Evolutionary conservation across 2,888 invertebrate species (phyloP).

Genomic region (Chrysotoxum bicinctum): DNA sequence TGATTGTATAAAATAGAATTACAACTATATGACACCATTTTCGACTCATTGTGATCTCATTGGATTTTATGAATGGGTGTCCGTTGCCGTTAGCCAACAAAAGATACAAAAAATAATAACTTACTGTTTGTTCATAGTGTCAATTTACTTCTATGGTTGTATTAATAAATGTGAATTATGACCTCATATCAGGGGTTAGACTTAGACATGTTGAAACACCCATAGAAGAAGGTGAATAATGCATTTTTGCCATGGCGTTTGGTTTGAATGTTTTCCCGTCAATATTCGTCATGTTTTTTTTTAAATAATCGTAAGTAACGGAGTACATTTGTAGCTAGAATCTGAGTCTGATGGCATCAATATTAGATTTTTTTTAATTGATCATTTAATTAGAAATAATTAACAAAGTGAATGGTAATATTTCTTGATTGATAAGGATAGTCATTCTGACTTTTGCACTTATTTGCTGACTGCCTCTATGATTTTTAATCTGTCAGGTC

Average conservation of each 20-base stretch:
- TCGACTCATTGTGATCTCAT: slow-evolving; percentile 21
- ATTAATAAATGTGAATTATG: background rate
- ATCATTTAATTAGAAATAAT: slow-evolving; percentile 1
- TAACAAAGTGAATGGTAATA: background rate
- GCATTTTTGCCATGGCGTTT: background rate
- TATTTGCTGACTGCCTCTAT: background rate
- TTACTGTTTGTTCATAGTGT: background rate
- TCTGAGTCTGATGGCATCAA: background rate
- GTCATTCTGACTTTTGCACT: slow-evolving; percentile 1
- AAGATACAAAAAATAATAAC: background rate
- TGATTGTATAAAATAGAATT: background rate
- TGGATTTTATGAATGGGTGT: slow-evolving; percentile 14
- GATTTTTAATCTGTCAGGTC: slow-evolving; percentile 1
- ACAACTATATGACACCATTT: slow-evolving; percentile 12
- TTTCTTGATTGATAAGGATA: background rate
- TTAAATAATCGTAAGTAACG: background rate
- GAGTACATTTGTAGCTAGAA: too few relatives aligned
- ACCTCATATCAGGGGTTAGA: slow-evolving; percentile 1
- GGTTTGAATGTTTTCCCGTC: background rate
- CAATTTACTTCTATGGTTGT: background rate
- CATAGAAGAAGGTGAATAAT: background rate
- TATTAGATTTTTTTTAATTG: background rate
- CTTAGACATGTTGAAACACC: background rate
- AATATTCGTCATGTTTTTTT: background rate
- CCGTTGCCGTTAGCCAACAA: background rate